Percentiles rank a stretch among this genome's conserved stretches.
These are phyloP conservation scores for Baronia brevicornis DNA, from an alignment of 2,888 invertebrate genomes.

Conservation along the genomic window DNA sequence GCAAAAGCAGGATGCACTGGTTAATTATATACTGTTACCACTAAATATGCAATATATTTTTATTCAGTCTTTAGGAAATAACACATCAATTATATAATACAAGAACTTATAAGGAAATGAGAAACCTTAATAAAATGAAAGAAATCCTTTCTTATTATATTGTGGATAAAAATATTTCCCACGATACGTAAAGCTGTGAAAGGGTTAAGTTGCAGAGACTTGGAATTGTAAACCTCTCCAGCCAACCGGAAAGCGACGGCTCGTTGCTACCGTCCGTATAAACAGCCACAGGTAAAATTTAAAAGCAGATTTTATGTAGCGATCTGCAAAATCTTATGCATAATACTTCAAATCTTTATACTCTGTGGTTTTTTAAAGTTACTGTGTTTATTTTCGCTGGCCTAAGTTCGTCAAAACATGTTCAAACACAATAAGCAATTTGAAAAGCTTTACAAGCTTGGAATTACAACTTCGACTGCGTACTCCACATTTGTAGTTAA, in stretches of 20 bases:
- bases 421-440: constrained; percentile 14
- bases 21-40: too few relatives aligned
- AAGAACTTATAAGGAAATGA: too few relatives aligned
- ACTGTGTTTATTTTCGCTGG: constrained; percentile 7
- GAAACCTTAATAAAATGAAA: too few relatives aligned
- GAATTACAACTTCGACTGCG: constrained; percentile 5
- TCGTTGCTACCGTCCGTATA: constrained; percentile 15
- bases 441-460: neutral
- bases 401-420: constrained; percentile 14
- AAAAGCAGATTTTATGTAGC: constrained; percentile 1
- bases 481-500: constrained; percentile 5
- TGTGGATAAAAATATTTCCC: too few relatives aligned
- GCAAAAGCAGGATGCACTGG: too few relatives aligned
- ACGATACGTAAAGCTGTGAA: constrained; percentile 16
- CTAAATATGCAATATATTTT: too few relatives aligned
- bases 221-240: constrained; percentile 12
- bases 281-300: constrained; percentile 10
- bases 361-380: constrained; percentile 4
- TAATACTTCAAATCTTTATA: constrained; percentile 1
- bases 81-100: too few relatives aligned
- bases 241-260: constrained; percentile 14
- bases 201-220: constrained; percentile 13
- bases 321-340: neutral
- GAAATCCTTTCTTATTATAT: too few relatives aligned
- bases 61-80: too few relatives aligned